Percentiles rank a stretch among this genome's conserved stretches.
phyloP scores from a whole-genome alignment of 2,888 invertebrate species.

The Drosophila dives region DNA sequence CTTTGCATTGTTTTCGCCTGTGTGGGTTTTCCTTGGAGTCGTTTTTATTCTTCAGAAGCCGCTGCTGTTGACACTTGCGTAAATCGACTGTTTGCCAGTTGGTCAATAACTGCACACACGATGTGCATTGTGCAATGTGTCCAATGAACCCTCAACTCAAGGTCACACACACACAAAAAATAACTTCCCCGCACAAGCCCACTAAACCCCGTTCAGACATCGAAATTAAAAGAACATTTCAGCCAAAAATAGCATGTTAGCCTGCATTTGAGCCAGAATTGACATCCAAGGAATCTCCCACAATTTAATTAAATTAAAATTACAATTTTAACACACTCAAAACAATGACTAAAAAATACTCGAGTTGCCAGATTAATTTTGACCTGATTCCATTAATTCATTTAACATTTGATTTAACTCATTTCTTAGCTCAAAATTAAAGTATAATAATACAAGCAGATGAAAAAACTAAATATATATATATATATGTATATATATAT shows the following conservation, averaged over 20 bases:
- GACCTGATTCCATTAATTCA: neutral
- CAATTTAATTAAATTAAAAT: neutral
- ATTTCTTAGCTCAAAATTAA: neutral
- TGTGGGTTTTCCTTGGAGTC: slow-evolving; percentile 28
- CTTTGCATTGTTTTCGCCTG: neutral
- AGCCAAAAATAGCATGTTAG: neutral
- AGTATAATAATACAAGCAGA: slow-evolving; percentile 23
- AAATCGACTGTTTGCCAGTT: slow-evolving; percentile 45
- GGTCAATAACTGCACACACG: slow-evolving; percentile 38
- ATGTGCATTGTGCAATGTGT: slow-evolving; percentile 33
- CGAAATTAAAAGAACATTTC: neutral
- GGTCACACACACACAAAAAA: slow-evolving; percentile 12
- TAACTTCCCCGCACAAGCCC: neutral
- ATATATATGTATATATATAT: neutral
- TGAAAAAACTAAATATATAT: neutral
- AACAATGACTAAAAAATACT: neutral
- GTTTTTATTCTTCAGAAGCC: slow-evolving; percentile 12
- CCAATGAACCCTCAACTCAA: slow-evolving; percentile 44
- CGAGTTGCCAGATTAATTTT: neutral
- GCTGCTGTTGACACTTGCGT: slow-evolving; percentile 42
- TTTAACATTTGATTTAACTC: neutral
- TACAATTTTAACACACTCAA: neutral
- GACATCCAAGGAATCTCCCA: neutral
- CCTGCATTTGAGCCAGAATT: neutral
- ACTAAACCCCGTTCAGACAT: neutral